Base-by-base conservation (phyloP, 2,113 vertebrate species). In the Capreolus pygargus region DNA sequence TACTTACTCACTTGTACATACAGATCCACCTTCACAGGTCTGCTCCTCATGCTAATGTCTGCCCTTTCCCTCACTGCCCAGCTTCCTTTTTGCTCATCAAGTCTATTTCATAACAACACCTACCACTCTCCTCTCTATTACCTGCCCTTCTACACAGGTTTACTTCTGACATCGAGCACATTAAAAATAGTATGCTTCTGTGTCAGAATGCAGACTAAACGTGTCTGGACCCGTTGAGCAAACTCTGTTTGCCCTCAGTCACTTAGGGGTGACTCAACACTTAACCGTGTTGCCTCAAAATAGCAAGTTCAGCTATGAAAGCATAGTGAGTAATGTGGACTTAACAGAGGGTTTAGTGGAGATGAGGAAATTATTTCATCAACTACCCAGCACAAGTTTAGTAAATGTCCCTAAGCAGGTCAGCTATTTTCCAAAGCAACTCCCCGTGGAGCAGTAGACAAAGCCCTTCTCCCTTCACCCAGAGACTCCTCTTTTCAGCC, bases 351-450 rank as follows among this genome's bases (percentile, higher is more conserved):
- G 28, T 36, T 50, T 33, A 23, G 6, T 45, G 58, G n/a, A 54
- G 21, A 70, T 43, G 47, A 79, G 79, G 67, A 91, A 74, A 81
- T 84, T 47, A 76, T 67, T 91, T 76, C 43, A 28, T 36, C 60
- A 23, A 43, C 60, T 17, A 36, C 58, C 21, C 27, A 87, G 58
- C 61, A 9, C 36, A 64, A 91, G 83, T 36, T 82, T 21, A 64
- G 55, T n/a, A 13, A 33, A 88, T 54, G n/a, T 47, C 58, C 54
- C 4, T 60, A 30, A 67, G 57, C 11, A n/a, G n/a, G 36, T 54
- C 57, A 47, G 55, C 28, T 60, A 76, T 74, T 27, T 83, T 79
- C 78, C 67, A 86, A 88, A 93, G 60, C 25, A 89, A 79, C 50
- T 52, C 13, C 14, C 16, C 4, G 1, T 10, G 9, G 6, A 6